Evolutionary conservation across 1,140 invertebrate genomes (phyloP).

Genomic region (Aphaenogaster floridana): DNA sequence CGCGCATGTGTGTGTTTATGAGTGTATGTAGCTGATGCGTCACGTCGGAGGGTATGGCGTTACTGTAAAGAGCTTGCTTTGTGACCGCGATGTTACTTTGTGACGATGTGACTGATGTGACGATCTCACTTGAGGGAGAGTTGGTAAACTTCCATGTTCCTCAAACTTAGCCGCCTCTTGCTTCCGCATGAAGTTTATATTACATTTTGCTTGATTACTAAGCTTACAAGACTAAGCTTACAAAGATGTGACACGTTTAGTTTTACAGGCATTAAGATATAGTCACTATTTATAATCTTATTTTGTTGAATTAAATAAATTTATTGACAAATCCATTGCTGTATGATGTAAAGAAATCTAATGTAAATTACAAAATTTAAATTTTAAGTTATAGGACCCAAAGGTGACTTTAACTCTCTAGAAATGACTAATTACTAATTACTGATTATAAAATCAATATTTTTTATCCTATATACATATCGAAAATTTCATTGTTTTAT

Average conservation of each 20-base stretch:
- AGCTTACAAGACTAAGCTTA: background rate
- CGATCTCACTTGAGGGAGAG: constrained; percentile 28
- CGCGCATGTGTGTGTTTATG: background rate
- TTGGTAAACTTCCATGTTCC: constrained; percentile 27
- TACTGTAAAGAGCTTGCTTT: constrained; percentile 43
- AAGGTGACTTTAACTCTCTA: background rate
- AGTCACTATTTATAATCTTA: background rate
- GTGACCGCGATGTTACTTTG: constrained; percentile 42
- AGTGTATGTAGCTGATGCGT: constrained; percentile 34
- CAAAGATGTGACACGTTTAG: background rate
- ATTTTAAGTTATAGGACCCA: background rate
- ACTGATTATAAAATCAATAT: background rate
- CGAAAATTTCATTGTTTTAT: background rate
- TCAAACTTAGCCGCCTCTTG: constrained; percentile 20
- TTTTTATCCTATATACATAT: background rate
- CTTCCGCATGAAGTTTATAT: constrained; percentile 32
- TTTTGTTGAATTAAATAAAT: constrained; percentile 16
- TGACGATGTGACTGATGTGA: constrained; percentile 3
- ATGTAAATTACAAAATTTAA: constrained; percentile 2
- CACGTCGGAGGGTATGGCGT: constrained; percentile 34
- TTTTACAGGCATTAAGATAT: background rate
- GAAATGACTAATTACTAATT: background rate
- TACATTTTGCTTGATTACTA: constrained; percentile 41
- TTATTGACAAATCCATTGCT: background rate
- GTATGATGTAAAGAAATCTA: background rate